phyloP scores from a whole-genome alignment of 2,888 invertebrate genomes.

The Cryptus viduatorius region DNA sequence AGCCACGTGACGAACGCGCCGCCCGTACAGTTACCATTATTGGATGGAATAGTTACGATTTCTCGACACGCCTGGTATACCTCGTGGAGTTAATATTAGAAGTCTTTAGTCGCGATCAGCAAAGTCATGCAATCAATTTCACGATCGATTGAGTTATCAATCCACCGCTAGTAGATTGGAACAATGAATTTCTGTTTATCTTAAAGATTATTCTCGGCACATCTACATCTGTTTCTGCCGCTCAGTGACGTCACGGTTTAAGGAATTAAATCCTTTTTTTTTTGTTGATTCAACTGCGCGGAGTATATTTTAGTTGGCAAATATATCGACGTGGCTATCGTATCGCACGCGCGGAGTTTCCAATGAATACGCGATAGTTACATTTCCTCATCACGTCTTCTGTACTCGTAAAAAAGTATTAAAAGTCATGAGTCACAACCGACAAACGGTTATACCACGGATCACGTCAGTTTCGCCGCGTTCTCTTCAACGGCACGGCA shows the following conservation, averaged over 20 bases:
- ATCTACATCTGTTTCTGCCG: neutral
- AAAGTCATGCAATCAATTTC: no score
- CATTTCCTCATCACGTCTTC: neutral
- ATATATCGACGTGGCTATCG: neutral
- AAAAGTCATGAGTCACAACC: conserved; percentile 21
- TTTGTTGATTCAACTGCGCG: neutral
- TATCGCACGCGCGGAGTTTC: neutral
- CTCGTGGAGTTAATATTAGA: neutral
- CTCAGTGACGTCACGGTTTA: conserved; percentile 8
- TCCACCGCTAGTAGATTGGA: neutral
- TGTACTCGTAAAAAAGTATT: conserved; percentile 5
- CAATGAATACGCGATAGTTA: neutral
- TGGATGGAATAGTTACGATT: no score
- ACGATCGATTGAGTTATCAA: no score
- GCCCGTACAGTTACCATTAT: no score
- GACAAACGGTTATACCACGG: conserved; percentile 17
- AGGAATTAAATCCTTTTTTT: neutral
- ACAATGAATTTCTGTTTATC: neutral
- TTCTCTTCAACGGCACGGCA: neutral
- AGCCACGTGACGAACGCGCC: no score
- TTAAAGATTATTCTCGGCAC: neutral
- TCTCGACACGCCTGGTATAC: no score
- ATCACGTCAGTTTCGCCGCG: conserved; percentile 14
- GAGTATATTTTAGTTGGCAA: conserved; percentile 16
- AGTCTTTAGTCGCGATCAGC: neutral